Conservation (phyloP, 2,113 vertebrate genomes). For the Vimba vimba region DNA sequence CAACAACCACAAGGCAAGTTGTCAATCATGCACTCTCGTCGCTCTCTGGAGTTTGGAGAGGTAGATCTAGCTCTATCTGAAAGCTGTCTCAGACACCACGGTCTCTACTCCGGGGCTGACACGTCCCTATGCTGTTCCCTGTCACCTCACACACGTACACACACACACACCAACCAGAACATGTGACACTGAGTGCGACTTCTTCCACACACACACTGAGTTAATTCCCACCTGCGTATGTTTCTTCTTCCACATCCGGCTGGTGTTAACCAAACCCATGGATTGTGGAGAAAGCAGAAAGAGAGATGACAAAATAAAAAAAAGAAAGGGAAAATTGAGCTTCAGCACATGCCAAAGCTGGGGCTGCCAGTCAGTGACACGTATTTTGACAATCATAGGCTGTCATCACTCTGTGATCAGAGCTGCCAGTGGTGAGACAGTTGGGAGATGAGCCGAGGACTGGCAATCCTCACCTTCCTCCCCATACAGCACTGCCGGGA, state of each 20-base stretch:
- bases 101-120: constrained; percentile 58
- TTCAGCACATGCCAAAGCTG: constrained; percentile 64
- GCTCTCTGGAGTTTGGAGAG: constrained; percentile 50
- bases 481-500: constrained; percentile 55
- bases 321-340: constrained; percentile 67
- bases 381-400: constrained; percentile 81
- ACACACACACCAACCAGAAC: constrained; percentile 61
- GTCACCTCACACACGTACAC: constrained; percentile 54
- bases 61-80: constrained; percentile 53
- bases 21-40: constrained; percentile 49
- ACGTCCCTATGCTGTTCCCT: constrained; percentile 57
- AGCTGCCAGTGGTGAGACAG: constrained; percentile 75
- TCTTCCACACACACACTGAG: constrained; percentile 61
- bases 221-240: constrained; percentile 62
- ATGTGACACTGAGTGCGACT: constrained; percentile 69
- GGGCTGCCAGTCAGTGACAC: constrained; percentile 75
- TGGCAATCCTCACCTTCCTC: constrained; percentile 66
- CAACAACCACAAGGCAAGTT: constrained; percentile 60
- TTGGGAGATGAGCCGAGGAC: constrained; percentile 71
- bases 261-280: constrained; percentile 61
- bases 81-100: constrained; percentile 53
- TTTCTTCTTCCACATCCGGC: constrained; percentile 60
- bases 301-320: constrained; percentile 45
- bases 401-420: constrained; percentile 82
- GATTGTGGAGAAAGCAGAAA: constrained; percentile 49